These are phyloP conservation scores for Prinia subflava DNA, from an alignment of 2,113 vertebrate genomes.

Conservation along the genomic window DNA sequence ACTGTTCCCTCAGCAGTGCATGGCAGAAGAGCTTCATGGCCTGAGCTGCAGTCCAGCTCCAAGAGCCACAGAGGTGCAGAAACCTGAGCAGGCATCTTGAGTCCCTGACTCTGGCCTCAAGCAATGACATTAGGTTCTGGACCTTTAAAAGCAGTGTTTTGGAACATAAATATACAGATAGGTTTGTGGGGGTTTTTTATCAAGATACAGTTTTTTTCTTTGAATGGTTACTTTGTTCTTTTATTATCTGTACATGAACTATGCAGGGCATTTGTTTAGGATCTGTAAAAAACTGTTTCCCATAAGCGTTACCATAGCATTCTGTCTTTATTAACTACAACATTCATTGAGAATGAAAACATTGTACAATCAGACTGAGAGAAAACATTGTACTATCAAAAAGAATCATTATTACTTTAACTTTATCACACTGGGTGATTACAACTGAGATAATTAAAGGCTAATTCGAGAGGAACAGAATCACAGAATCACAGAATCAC, in stretches of 20 bases:
- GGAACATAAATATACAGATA: conserved; percentile 3
- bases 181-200: background rate
- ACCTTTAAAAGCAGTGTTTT: background rate
- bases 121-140: background rate
- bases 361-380: conserved; percentile 21
- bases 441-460: conserved; percentile 48
- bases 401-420: conserved; percentile 50
- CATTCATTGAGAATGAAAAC: conserved; percentile 45
- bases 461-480: conserved; percentile 30
- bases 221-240: conserved; percentile 41
- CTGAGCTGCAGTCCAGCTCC: background rate
- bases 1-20: background rate
- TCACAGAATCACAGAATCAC: no score
- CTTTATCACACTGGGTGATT: conserved; percentile 50
- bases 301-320: conserved; percentile 40
- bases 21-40: background rate
- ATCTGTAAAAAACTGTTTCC: conserved; percentile 62
- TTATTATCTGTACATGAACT: conserved; percentile 49
- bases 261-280: conserved; percentile 32
- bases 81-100: background rate
- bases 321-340: conserved; percentile 46
- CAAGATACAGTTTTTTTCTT: conserved; percentile 24
- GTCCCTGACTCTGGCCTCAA: background rate
- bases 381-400: conserved; percentile 49
- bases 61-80: background rate